Evolutionary conservation across 2,888 invertebrate species (phyloP), one percentile per base, ranked within the genome.

Genomic region (Geotrupes spiniger): DNA sequence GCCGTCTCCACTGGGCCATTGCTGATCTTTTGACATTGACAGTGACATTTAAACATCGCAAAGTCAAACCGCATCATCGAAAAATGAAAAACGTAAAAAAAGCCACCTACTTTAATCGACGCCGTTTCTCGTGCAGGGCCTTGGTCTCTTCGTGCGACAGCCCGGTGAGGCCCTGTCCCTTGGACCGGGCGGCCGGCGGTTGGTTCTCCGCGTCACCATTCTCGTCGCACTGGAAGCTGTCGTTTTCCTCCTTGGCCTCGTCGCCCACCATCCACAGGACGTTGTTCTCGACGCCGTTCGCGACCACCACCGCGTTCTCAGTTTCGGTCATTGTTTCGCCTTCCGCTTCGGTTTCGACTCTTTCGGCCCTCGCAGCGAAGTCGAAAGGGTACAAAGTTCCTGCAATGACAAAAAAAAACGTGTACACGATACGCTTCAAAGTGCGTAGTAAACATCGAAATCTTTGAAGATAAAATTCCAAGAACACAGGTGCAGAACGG

Each of bases 311-410:
- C 4, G 63, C 68, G n/a, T 76, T 75, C 2, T 71, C 74, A 0
- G 74, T 67, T 37, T 77, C 77, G 4, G 76, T 75, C 55, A 76
- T 77, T 56, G 76, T 76, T 45, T 76, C 76, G 49, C 76, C 75
- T 28, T 77, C 76, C 39, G 76, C 77, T 53, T 10, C 33, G 12
- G 75, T 28, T 77, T 76, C 40, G 76, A 76, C 52, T 33, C 9
- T 8, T 33, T 12, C 14, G 14, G n/a, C n/a, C 33, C 14, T 33
- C 33, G 33, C 2, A 10, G 14, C 14, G 12, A 8, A 9, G 33
- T 33, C 33, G 33, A 14, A 33, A 33, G 15, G 14, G 6, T 21
- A 21, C 6, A 21, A 21, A 21, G 4, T 6, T 21, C 6, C 21
- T 21, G 21, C 21, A 21, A 6, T 3, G 6, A 21, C 3, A 21